A percentile compares a stretch with the other conserved stretches of the same genome.
These are phyloP conservation scores for Ophonus ardosiacus DNA, from an alignment of 2,888 invertebrate species.

Conservation along the genomic window DNA sequence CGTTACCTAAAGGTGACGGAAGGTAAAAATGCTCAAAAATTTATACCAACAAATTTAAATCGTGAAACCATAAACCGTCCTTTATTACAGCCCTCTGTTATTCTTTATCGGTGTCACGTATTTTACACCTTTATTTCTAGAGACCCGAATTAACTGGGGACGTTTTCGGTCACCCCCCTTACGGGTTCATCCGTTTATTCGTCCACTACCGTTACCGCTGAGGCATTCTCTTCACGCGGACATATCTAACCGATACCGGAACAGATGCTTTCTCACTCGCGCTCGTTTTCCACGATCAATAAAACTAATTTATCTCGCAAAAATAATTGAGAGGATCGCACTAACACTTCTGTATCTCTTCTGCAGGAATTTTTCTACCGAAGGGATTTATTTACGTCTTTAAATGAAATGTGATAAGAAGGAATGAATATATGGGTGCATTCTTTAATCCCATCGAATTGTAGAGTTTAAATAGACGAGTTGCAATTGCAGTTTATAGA, in stretches of 20 bases:
- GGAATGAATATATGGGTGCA: background rate
- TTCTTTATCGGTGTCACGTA: no score
- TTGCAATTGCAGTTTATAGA: no score
- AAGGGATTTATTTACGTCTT: slow-evolving; percentile 29
- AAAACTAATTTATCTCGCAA: slow-evolving; percentile 55
- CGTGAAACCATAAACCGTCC: no score
- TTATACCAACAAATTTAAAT: no score
- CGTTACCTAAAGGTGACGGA: no score
- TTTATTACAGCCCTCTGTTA: no score
- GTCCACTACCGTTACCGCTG: background rate
- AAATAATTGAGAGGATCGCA: slow-evolving; percentile 48
- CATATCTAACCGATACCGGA: slow-evolving; percentile 31
- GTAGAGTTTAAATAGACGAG: background rate
- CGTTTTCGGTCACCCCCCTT: background rate
- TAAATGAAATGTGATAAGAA: slow-evolving; percentile 33
- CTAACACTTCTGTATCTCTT: background rate
- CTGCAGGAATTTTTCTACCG: slow-evolving; percentile 18
- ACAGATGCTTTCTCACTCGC: slow-evolving; percentile 29
- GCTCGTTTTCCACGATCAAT: slow-evolving; percentile 47
- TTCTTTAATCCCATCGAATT: background rate
- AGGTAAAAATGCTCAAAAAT: no score
- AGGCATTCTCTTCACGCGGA: slow-evolving; percentile 25
- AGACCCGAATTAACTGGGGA: no score
- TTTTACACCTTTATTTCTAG: no score
- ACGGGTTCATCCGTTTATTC: slow-evolving; percentile 5